Evolutionary conservation across 2,888 invertebrate species (phyloP).

Genomic region (Syrphus vitripennis): DNA sequence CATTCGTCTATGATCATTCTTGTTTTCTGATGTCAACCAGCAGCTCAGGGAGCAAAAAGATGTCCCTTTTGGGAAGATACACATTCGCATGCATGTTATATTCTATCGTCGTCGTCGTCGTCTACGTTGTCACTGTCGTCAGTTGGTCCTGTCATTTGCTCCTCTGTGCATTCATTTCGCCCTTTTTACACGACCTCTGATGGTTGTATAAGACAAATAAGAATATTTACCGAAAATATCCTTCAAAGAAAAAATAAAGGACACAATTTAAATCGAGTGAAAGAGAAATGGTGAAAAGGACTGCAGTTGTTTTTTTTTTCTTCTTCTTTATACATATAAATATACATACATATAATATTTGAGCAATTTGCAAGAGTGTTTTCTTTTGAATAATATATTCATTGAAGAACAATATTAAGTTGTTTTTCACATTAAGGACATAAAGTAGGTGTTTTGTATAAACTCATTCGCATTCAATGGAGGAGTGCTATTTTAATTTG

Average conservation of each 20-base stretch:
- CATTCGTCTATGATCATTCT: constrained; percentile 38
- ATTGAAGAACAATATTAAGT: constrained; percentile 19
- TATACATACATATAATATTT: no score
- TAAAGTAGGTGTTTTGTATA: not conserved
- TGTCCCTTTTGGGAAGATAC: constrained; percentile 7
- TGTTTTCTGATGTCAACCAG: constrained; percentile 43
- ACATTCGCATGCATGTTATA: not conserved
- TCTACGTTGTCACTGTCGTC: no score
- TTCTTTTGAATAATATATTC: constrained; percentile 50
- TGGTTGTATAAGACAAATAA: constrained; percentile 57
- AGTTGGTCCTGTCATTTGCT: not conserved
- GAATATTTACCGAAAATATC: constrained; percentile 50
- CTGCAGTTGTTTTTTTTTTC: not conserved
- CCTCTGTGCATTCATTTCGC: constrained; percentile 25
- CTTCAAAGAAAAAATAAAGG: constrained; percentile 29
- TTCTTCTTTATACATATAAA: no score
- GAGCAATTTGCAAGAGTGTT: constrained; percentile 36
- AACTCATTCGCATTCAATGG: not conserved
- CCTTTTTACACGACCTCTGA: constrained; percentile 27
- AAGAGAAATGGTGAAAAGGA: not conserved
- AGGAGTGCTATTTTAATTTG: not conserved
- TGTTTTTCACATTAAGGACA: constrained; percentile 12
- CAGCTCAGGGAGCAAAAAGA: not conserved
- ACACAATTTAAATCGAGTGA: constrained; percentile 3
- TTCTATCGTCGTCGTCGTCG: not conserved